phyloP scores from a whole-genome alignment of 2,113 vertebrate genomes.

The Arizona elegans region DNA sequence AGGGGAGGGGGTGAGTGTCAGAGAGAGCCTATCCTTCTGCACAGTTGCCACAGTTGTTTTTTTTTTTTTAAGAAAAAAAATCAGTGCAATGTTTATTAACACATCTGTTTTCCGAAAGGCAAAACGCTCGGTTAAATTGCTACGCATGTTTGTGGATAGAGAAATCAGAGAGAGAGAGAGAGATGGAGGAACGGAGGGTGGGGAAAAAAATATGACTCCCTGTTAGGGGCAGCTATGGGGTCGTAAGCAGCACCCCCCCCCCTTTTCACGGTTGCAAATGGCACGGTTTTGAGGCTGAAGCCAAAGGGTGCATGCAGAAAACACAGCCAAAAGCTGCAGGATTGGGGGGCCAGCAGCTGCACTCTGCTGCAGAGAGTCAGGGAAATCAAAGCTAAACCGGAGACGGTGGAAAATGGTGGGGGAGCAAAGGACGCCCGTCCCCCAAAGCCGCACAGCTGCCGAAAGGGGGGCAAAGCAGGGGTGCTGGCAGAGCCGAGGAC shows the following conservation, averaged over 20 bases:
- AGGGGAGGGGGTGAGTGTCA: background rate
- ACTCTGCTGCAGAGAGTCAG: background rate
- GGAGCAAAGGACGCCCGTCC: too few species aligned
- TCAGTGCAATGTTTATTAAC: background rate
- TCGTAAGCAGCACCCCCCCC: constrained; percentile 40
- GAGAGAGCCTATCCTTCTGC: background rate
- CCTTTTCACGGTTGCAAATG: constrained; percentile 34
- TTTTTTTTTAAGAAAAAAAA: background rate
- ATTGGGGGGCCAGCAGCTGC: background rate
- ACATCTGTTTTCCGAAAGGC: background rate
- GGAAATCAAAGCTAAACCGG: background rate
- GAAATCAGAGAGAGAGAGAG: background rate
- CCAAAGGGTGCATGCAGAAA: background rate
- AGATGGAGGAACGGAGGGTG: rapidly evolving
- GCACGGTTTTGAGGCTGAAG: constrained; percentile 28
- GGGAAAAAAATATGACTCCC: too few species aligned
- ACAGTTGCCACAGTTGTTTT: background rate
- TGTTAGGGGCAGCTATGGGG: constrained; percentile 15
- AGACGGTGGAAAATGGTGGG: background rate
- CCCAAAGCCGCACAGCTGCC: too few species aligned
- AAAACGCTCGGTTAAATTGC: background rate
- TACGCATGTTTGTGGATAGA: background rate
- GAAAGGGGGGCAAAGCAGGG: too few species aligned
- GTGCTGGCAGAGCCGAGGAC: rapidly evolving
- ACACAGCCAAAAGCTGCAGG: background rate